These are phyloP conservation scores for Branchinecta sandiegonensis DNA, from an alignment of 2,888 invertebrate species.

Conservation along the genomic window DNA sequence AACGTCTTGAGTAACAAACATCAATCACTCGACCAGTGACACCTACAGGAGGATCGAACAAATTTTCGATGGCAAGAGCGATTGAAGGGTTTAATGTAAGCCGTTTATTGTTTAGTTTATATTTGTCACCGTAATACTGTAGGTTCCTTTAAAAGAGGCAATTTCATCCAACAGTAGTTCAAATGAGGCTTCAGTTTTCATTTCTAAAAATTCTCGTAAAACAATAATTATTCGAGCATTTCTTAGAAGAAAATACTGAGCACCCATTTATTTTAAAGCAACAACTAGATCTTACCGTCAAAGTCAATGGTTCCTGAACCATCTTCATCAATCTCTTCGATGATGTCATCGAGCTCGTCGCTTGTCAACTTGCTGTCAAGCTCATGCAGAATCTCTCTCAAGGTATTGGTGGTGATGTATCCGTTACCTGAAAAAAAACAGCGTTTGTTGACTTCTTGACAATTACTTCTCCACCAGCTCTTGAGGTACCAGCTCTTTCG, in stretches of 20 bases:
- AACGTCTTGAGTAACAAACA: too few species aligned
- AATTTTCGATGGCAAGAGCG: too few species aligned
- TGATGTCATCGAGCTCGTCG: conserved; percentile 88
- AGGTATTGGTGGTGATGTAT: conserved; percentile 72
- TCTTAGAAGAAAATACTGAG: not conserved
- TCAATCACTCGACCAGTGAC: too few species aligned
- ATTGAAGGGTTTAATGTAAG: too few species aligned
- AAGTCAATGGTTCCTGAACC: conserved; percentile 98
- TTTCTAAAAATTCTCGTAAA: not conserved
- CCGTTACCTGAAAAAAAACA: conserved; percentile 45
- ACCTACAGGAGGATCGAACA: too few species aligned
- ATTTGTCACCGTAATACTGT: too few species aligned
- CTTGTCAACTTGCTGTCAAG: conserved; percentile 78
- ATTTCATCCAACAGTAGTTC: conserved; percentile 18
- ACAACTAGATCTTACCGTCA: conserved; percentile 53
- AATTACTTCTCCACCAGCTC: too few species aligned
- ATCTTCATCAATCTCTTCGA: conserved; percentile 93
- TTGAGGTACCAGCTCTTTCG: too few species aligned
- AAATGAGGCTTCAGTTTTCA: not conserved
- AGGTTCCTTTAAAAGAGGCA: conserved; percentile 26
- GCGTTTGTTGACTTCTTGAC: not conserved
- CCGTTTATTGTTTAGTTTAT: too few species aligned
- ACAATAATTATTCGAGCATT: not conserved
- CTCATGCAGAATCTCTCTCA: conserved; percentile 66
- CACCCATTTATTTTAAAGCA: not conserved